phyloP scores from a whole-genome alignment of 2,888 invertebrate species.

The Cataglyphis livida region DNA sequence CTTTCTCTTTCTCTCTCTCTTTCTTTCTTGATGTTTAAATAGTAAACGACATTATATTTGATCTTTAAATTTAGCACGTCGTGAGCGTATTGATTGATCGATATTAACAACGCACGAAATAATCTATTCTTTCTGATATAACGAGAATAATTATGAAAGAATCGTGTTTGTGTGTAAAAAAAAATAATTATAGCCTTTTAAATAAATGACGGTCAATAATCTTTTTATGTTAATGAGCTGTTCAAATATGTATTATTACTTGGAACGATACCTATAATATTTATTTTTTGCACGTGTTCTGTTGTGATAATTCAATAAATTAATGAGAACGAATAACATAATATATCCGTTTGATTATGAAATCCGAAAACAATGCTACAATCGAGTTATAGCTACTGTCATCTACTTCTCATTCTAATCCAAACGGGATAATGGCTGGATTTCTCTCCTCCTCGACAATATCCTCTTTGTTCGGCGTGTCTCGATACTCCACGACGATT shows the following conservation, averaged over 20 bases:
- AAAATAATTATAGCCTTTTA: background rate
- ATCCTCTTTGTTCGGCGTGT: constrained; percentile 32
- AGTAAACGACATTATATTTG: constrained; percentile 8
- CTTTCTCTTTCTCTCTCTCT: constrained; percentile 43
- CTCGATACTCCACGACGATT: constrained; percentile 56
- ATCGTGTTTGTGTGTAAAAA: background rate
- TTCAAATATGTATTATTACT: constrained; percentile 1
- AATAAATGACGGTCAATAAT: background rate
- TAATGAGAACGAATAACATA: background rate
- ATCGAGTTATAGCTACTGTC: constrained; percentile 5
- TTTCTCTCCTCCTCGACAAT: constrained; percentile 49
- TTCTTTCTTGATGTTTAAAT: constrained; percentile 57
- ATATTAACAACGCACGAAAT: background rate
- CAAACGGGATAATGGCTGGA: constrained; percentile 54
- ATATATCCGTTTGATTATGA: background rate
- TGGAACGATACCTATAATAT: background rate
- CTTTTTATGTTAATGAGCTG: background rate
- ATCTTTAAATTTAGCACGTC: background rate
- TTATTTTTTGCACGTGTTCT: background rate
- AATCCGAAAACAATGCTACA: background rate
- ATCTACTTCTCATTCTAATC: constrained; percentile 32
- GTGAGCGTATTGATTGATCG: background rate
- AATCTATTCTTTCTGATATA: background rate
- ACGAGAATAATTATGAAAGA: background rate
- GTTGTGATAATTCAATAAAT: background rate